Evolutionary conservation across 2,113 vertebrate genomes (phyloP), one percentile per base, ranked within the genome.

Genomic region (Corydoras sp.): DNA sequence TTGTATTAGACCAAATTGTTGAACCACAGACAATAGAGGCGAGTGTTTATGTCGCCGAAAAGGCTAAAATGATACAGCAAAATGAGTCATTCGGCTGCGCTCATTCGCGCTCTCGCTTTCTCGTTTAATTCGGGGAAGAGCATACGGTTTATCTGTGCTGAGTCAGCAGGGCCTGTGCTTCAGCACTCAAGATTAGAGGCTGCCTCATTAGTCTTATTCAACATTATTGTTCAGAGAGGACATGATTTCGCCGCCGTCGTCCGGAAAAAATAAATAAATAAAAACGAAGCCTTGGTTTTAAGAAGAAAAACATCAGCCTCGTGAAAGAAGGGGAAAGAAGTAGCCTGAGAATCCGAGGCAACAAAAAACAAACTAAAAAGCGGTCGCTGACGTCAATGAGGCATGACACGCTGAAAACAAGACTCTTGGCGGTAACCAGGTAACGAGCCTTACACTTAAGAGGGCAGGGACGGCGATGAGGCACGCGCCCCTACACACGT

Each of bases 371-470:
- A 43, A 43, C 4, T 43, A 24, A 24, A 24, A 24, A 24, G 18
- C 18, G 18, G 48, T 55, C 76, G 73, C 76, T 88, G 88, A 89
- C 84, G 83, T 88, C 86, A 86, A 83, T 83, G 83, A 84, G 69
- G 78, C 80, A 83, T 59, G 71, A 82, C 80, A 81, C 83, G 80
- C 81, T 81, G 81, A 86, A 86, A 86, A 82, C 81, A 83, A 82
- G 85, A 76, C 72, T 83, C 79, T 83, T 83, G 18, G 18, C 18
- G 18, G 18, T 88, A 88, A 84, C 88, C 84, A 85, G 84, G 89
- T 88, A 90, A 91, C 87, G 83, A 81, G 82, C 76, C 80, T 73
- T 70, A 76, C 71, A 43, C 73, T 84, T 55, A 43, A 10, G 73
- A 79, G 68, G 72, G 69, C 70, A 65, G 65, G 66, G 65, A 77